Base-by-base conservation (phyloP, 2,888 invertebrate genomes). In the Brachylomia viminalis region DNA sequence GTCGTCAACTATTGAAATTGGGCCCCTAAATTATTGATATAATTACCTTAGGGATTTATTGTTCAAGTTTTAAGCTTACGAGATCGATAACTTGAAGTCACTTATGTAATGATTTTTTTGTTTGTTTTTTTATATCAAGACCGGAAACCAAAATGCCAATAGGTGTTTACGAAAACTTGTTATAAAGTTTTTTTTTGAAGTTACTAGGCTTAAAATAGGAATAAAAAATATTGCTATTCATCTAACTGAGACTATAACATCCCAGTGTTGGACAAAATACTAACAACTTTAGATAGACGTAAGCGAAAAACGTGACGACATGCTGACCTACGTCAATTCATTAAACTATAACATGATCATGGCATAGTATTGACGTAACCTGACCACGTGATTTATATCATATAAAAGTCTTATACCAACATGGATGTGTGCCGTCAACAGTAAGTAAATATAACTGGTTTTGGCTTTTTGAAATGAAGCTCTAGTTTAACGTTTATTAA, bases 251-350 rank as follows among this genome's bases (percentile, higher is more conserved):
- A 17, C 20, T 47, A 20, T 2, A 42, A 4, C 6, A 27, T 11
- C 20, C 11, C 17, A 42, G 20, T 30, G 1, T n/a, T 64, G 23
- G 2, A 42, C 15, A 65, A 79, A n/a, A n/a, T n/a, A n/a, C n/a
- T n/a, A n/a, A n/a, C n/a, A 38, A 10, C 17, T 5, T 11, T 0
- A 42, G 17, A 11, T 30, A 30, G 17, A 47, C 2, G 30, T 20
- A 7, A 58, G 47, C 38, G 11, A 56, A 10, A 38, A 30, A 27
- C 20, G 20, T 45, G 33, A 68, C 1, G 33, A 27, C 7, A 30
- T 27, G 27, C 33, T 33, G 76, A 69, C 70, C 70, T 69, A 52
- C 47, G 42, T 27, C 70, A 76, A 59, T 33, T 13, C 10, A n/a
- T 6, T 58, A 30, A n/a, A 54, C 5, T 56, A 5, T 45, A 33